Percentiles rank a stretch among this genome's conserved stretches.
These are phyloP conservation scores for Chrysomela aeneicollis DNA, from an alignment of 2,888 invertebrate genomes.

Conservation along the genomic window DNA sequence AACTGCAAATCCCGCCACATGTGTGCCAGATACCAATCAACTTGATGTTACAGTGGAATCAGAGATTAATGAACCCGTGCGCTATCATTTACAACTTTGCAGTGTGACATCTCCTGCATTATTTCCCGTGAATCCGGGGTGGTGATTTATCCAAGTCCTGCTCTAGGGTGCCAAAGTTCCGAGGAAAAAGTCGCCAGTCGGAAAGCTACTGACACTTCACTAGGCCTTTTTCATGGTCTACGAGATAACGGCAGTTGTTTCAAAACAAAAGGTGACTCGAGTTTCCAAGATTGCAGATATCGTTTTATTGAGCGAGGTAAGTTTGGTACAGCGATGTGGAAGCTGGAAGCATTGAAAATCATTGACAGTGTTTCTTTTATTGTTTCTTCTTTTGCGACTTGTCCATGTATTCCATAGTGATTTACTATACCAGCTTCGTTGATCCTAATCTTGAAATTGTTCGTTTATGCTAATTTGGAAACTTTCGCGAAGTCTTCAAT, in stretches of 20 bases:
- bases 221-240: slow-evolving; percentile 11
- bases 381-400: too few species aligned
- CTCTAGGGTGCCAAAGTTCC: slow-evolving; percentile 26
- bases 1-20: neutral
- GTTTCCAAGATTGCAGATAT: neutral
- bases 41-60: slow-evolving; percentile 21
- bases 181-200: slow-evolving; percentile 21
- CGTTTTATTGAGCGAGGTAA: too few species aligned
- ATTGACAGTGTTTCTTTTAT: too few species aligned
- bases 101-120: slow-evolving; percentile 31
- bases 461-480: too few species aligned
- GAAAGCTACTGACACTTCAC: slow-evolving; percentile 17
- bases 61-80: slow-evolving; percentile 25
- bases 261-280: slow-evolving; percentile 4
- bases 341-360: too few species aligned
- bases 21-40: slow-evolving; percentile 18
- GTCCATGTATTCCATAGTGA: too few species aligned
- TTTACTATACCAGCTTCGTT: too few species aligned
- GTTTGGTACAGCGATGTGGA: too few species aligned
- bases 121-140: slow-evolving; percentile 30
- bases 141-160: slow-evolving; percentile 29
- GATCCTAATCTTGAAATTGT: too few species aligned
- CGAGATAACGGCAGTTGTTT: slow-evolving; percentile 10
- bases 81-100: slow-evolving; percentile 32
- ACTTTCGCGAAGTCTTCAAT: too few species aligned